phyloP scores from a whole-genome alignment of 2,797 vertebrate species.

The Huso huso region DNA sequence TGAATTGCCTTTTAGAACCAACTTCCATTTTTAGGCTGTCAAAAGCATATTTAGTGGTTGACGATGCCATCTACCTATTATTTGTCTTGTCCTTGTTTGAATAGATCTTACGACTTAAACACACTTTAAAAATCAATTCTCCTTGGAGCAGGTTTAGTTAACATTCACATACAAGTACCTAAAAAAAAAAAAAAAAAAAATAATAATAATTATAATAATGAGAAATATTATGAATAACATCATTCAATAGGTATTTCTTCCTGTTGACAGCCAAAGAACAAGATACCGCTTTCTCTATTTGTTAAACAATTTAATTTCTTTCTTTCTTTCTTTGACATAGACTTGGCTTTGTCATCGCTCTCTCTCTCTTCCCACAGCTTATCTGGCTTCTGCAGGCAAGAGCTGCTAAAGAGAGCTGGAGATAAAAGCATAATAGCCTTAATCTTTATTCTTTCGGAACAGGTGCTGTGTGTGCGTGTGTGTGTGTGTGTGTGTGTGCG shows the following conservation, averaged over 20 bases:
- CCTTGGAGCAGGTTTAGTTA: too few species aligned
- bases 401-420: slow-evolving; percentile 30
- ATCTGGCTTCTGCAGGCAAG: slow-evolving; percentile 55
- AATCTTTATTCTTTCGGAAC: slow-evolving; percentile 35
- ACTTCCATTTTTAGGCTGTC: too few species aligned
- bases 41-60: too few species aligned
- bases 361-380: slow-evolving; percentile 35
- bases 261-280: slow-evolving; percentile 5
- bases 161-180: too few species aligned
- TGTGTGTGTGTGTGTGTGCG: too few species aligned
- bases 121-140: too few species aligned
- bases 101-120: too few species aligned
- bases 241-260: slow-evolving; percentile 6
- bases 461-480: too few species aligned
- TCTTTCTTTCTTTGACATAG: slow-evolving; percentile 19
- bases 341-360: slow-evolving; percentile 6
- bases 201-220: not conserved
- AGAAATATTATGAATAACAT: not conserved
- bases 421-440: slow-evolving; percentile 46
- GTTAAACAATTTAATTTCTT: slow-evolving; percentile 40
- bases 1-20: too few species aligned
- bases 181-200: not conserved
- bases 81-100: too few species aligned
- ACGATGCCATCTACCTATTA: too few species aligned
- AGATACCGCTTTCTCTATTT: slow-evolving; percentile 29